phyloP scores from a whole-genome alignment of 1,140 invertebrate genomes.

The Listronotus oregonensis region DNA sequence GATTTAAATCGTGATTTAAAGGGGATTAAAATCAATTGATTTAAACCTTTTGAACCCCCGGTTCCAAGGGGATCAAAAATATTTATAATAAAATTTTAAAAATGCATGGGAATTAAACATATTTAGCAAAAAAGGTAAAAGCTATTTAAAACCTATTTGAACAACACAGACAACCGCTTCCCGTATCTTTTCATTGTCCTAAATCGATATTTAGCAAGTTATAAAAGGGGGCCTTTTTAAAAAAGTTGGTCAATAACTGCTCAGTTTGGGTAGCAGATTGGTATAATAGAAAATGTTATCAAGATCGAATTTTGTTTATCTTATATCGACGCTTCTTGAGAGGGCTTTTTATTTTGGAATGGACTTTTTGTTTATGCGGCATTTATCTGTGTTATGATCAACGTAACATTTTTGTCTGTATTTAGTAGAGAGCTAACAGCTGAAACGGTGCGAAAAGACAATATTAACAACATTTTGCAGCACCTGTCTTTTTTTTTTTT shows the following conservation, averaged over 20 bases:
- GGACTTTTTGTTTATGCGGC: no score
- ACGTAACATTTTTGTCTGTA: neutral
- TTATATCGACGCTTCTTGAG: neutral
- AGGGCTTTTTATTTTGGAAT: neutral
- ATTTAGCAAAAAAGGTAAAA: no score
- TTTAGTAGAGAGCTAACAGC: neutral
- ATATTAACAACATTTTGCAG: neutral
- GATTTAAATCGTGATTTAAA: no score
- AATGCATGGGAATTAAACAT: no score
- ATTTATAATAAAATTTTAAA: no score
- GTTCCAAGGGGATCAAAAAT: no score
- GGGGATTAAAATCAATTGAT: no score
- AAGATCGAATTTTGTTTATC: conserved; percentile 5
- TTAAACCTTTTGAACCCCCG: no score
- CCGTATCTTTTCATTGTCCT: neutral
- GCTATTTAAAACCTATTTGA: neutral
- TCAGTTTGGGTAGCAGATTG: conserved; percentile 4
- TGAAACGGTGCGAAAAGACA: neutral
- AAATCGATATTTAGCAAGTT: no score
- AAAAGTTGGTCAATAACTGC: conserved; percentile 3
- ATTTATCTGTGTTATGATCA: no score
- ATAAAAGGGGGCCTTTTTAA: neutral
- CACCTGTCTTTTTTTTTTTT: no score
- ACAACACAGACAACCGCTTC: neutral
- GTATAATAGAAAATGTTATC: conserved; percentile 8